Evolutionary conservation across 1,140 invertebrate genomes (phyloP).

Genomic region (Diprion similis): DNA sequence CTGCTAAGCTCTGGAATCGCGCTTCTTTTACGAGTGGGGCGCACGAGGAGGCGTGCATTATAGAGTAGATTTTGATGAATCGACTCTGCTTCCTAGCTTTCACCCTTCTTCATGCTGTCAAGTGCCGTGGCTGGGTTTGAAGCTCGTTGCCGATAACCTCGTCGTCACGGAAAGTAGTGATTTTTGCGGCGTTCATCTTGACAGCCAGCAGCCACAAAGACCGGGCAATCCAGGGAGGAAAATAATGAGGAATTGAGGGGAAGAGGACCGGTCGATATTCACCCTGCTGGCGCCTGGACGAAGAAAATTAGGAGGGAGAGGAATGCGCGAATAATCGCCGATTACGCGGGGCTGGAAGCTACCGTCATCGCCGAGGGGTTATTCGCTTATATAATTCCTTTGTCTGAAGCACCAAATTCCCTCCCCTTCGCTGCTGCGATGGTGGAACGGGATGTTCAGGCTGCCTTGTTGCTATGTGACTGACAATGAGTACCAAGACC

Average conservation of each 20-base stretch:
- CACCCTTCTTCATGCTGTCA: background rate
- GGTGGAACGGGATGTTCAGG: too few relatives aligned
- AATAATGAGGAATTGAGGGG: background rate
- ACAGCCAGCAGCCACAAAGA: background rate
- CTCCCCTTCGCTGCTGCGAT: background rate
- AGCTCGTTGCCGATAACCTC: too few relatives aligned
- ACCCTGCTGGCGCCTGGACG: background rate
- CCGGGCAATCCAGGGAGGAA: background rate
- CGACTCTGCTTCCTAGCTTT: background rate
- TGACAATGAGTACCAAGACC: too few relatives aligned
- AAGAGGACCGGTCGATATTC: background rate
- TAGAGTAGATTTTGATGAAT: background rate
- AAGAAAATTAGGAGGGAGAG: background rate
- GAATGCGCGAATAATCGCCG: background rate
- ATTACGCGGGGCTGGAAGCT: background rate
- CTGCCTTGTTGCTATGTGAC: too few relatives aligned
- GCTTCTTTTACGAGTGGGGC: background rate
- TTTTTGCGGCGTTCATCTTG: background rate
- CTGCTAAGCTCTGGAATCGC: background rate
- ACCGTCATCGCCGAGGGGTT: background rate
- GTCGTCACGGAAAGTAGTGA: too few relatives aligned
- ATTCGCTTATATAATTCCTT: background rate
- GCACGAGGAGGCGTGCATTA: background rate
- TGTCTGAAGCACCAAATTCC: background rate
- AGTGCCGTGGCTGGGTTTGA: background rate